Evolutionary conservation across 2,797 vertebrate species (phyloP).

Genomic region (Rhynchonycteris naso): DNA sequence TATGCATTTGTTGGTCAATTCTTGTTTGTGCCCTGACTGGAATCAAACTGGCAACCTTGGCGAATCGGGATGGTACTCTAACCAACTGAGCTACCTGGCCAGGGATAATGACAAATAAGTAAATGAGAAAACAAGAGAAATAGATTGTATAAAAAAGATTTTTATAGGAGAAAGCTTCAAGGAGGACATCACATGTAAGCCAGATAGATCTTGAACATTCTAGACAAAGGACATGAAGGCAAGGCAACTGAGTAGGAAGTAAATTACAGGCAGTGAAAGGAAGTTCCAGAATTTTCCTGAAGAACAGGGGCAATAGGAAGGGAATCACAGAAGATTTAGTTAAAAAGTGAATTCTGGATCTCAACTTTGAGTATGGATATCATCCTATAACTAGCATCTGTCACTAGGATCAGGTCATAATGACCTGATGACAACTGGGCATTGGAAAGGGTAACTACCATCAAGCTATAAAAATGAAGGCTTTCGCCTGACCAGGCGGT

Average conservation of each 20-base stretch:
- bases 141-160: background rate
- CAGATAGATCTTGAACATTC: background rate
- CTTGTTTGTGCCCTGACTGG: too few relatives aligned
- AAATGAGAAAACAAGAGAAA: background rate
- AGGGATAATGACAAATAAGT: too few relatives aligned
- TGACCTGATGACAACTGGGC: background rate
- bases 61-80: too few relatives aligned
- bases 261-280: background rate
- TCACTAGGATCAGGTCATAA: background rate
- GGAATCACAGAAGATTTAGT: background rate
- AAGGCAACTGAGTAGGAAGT: rapidly evolving
- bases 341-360: background rate
- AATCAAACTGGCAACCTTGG: too few relatives aligned
- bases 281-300: background rate
- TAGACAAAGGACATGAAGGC: background rate
- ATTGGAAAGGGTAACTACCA: background rate
- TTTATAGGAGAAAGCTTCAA: background rate
- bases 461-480: background rate
- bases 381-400: background rate
- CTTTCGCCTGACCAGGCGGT: too few relatives aligned
- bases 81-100: too few relatives aligned
- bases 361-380: background rate
- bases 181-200: background rate
- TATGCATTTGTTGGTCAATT: too few relatives aligned
- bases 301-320: background rate